Evolutionary conservation across 2,797 vertebrate species (phyloP).

Genomic region (Podarcis lilfordi): DNA sequence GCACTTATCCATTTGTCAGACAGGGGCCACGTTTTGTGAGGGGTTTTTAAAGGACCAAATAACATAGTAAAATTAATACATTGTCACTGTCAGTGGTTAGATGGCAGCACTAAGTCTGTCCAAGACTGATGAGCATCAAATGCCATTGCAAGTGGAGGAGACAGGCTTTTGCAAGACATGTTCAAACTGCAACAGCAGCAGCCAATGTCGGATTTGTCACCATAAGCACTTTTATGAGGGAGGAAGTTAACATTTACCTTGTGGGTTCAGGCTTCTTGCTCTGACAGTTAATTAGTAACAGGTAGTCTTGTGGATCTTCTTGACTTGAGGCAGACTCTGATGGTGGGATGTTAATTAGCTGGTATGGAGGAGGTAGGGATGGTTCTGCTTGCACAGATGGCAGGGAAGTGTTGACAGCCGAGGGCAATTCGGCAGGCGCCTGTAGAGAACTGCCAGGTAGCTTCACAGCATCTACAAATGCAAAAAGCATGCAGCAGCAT

Average conservation of each 20-base stretch:
- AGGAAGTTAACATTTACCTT: constrained; percentile 80
- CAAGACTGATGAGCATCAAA: background rate
- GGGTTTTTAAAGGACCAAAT: too few species aligned
- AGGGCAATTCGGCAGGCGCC: constrained; percentile 84
- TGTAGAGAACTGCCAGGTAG: constrained; percentile 83
- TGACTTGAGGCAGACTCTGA: constrained; percentile 89
- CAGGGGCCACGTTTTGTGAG: background rate
- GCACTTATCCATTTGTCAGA: background rate
- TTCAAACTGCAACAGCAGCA: background rate
- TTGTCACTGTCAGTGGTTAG: background rate
- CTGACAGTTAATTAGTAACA: constrained; percentile 96
- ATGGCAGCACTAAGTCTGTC: background rate
- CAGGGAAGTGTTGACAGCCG: constrained; percentile 75
- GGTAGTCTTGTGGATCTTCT: constrained; percentile 97
- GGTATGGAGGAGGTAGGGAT: constrained; percentile 91
- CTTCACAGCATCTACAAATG: constrained; percentile 88
- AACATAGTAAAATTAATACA: background rate
- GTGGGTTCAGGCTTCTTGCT: constrained; percentile 95
- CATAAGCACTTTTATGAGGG: background rate
- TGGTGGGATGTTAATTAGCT: constrained; percentile 89
- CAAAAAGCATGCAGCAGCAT: constrained; percentile 1
- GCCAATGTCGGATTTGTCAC: background rate
- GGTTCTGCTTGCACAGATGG: constrained; percentile 78
- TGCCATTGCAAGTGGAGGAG: background rate
- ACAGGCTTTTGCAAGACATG: accelerated